Evolutionary conservation across 2,797 vertebrate species (phyloP).

Genomic region (Chloroceryle amazona): DNA sequence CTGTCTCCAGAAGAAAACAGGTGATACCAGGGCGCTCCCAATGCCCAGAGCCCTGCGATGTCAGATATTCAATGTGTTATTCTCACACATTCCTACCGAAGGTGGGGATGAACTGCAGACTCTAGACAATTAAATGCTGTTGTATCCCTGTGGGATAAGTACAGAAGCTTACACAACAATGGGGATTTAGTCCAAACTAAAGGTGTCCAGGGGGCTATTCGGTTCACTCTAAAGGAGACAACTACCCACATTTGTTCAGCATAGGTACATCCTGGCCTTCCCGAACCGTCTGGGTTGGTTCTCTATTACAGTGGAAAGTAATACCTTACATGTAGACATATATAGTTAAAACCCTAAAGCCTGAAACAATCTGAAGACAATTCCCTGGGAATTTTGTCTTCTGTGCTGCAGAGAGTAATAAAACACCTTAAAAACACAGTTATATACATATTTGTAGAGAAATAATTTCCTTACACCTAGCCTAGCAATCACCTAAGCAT

Average conservation of each 20-base stretch:
- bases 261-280: background rate
- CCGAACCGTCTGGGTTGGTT: background rate
- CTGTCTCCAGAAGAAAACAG: background rate
- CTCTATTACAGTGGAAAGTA: background rate
- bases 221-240: background rate
- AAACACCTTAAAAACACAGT: background rate
- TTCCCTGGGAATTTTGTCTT: background rate
- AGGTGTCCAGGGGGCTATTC: background rate
- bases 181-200: background rate
- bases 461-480: background rate
- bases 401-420: background rate
- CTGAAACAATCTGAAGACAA: background rate
- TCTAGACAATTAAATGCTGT: background rate
- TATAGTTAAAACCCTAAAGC: background rate
- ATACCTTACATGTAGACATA: background rate
- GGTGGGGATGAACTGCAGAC: background rate
- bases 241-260: background rate
- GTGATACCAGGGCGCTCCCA: background rate
- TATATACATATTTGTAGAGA: background rate
- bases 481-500: background rate
- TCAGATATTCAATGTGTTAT: background rate
- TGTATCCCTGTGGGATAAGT: background rate
- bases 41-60: background rate
- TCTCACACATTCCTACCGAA: background rate
- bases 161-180: background rate